These are phyloP conservation scores for Campylomormyrus numenius DNA, from an alignment of 2,113 vertebrate genomes.

Conservation along the genomic window DNA sequence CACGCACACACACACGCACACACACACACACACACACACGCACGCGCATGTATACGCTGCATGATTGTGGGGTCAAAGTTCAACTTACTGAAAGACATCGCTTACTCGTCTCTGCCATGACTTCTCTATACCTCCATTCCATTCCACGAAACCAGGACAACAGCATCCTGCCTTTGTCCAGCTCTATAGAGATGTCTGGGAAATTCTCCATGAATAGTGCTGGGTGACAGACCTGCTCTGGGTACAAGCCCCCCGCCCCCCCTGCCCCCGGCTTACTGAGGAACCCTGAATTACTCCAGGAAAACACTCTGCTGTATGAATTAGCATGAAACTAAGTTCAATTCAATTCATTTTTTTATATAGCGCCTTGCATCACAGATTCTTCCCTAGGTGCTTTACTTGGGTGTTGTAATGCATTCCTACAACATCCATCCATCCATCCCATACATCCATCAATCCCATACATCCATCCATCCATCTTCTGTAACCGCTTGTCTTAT, in stretches of 20 bases:
- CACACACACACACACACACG: slow-evolving; percentile 23
- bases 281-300: background rate
- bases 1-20: slow-evolving; percentile 23
- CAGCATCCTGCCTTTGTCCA: background rate
- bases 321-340: background rate
- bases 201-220: background rate
- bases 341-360: background rate
- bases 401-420: background rate
- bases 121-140: no score
- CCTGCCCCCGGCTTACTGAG: background rate
- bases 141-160: background rate
- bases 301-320: background rate
- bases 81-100: slow-evolving; percentile 47
- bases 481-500: no score
- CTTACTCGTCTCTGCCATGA: background rate
- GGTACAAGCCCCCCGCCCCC: background rate
- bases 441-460: no score
- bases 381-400: background rate
- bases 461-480: no score
- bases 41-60: background rate
- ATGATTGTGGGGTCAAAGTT: slow-evolving; percentile 35
- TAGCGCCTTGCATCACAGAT: background rate
- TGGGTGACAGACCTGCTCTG: background rate
- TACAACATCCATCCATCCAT: background rate
- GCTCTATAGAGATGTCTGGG: background rate